Evolutionary conservation across 2,888 invertebrate genomes (phyloP).

Genomic region (Leucania comma): DNA sequence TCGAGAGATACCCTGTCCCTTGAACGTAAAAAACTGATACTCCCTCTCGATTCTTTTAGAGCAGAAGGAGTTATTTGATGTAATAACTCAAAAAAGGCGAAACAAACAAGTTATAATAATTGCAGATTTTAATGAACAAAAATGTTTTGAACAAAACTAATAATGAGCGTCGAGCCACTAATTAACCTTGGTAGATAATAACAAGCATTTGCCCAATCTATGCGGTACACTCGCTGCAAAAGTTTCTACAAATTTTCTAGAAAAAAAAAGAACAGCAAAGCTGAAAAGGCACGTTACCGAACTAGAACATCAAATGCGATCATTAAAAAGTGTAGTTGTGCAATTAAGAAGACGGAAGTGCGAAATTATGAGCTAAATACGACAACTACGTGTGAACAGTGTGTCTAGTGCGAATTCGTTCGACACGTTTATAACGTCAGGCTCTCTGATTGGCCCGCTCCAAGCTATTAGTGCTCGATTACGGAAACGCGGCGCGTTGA

Average conservation of each 20-base stretch:
- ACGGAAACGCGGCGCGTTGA: too few species aligned
- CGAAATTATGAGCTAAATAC: constrained; percentile 41
- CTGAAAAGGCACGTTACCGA: constrained; percentile 8
- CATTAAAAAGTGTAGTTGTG: constrained; percentile 18
- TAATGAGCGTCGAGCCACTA: constrained; percentile 1
- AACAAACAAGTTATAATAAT: background rate
- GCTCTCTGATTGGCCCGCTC: too few species aligned
- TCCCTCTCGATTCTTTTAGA: too few species aligned
- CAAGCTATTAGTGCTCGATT: too few species aligned
- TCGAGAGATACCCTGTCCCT: too few species aligned
- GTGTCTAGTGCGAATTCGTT: too few species aligned
- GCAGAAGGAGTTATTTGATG: too few species aligned
- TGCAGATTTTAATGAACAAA: background rate
- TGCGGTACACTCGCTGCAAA: background rate
- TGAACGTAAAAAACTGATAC: too few species aligned
- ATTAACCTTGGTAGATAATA: constrained; percentile 28
- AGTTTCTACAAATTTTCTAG: background rate
- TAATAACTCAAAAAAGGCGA: too few species aligned
- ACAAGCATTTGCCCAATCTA: constrained; percentile 1
- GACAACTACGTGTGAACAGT: constrained; percentile 31
- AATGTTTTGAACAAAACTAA: constrained; percentile 10
- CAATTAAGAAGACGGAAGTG: constrained; percentile 28
- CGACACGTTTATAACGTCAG: too few species aligned
- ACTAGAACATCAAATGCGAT: constrained; percentile 25
- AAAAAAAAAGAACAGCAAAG: constrained; percentile 5